Evolutionary conservation across 2,888 invertebrate species (phyloP), one percentile per base, ranked within the genome.

Genomic region (Plagiodera versicolora): DNA sequence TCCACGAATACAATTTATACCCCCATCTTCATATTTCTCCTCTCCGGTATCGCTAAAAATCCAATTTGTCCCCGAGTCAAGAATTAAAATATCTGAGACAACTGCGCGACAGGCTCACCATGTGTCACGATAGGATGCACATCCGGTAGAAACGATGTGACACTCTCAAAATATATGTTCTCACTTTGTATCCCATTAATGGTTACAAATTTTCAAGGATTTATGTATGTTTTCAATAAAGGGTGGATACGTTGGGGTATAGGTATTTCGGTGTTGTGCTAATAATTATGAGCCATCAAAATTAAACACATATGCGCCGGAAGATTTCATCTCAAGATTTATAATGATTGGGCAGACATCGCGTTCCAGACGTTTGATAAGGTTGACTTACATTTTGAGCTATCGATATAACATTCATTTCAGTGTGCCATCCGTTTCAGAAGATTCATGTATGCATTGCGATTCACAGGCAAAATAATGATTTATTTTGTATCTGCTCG

Each of bases 161-260:
- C 74, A 71, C 68, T 67, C 71, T 58, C 62, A 59, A 67, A 70
- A 77, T 74, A 77, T 74, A 75, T 76, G 76, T 77, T 77, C 74
- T 73, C 78, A 76, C 77, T 76, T 77, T 78, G 78, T 77, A 76
- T 76, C 76, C 76, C 75, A 77, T 77, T 78, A 77, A 74, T 70
- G 73, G 74, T 59, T 72, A 75, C 75, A 75, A 75, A 75, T 75
- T 75, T 69, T 70, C 66, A 57, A 62, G 67, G 72, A 74, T 74
- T 75, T 74, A 75, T 73, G 70, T 73, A 70, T 74, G 72, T 74
- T 75, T 74, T 74, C 49, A 64, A 69, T 68, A 63, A 60, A 56
- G 60, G 56, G 67, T 66, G 65, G 65, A 64, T 67, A 51, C n/a
- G n/a, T n/a, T 62, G 56, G 52, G 66, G 61, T 54, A 32, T 39